phyloP scores from a whole-genome alignment of 2,113 vertebrate genomes.

The Columbina picui region DNA sequence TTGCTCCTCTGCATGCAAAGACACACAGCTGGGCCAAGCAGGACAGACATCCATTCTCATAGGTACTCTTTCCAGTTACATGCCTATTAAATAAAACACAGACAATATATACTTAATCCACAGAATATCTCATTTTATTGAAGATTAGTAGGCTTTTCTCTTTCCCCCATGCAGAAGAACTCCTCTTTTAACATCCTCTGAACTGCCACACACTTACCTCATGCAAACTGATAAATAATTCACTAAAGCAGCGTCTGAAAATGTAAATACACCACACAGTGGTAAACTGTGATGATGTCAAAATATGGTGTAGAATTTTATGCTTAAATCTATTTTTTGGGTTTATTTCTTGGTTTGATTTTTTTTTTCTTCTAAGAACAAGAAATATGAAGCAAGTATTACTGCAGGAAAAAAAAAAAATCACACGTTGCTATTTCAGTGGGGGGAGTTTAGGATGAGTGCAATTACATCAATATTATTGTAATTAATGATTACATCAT shows the following conservation, averaged over 20 bases:
- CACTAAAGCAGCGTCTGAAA: not conserved
- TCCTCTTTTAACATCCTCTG: not conserved
- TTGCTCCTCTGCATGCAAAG: not conserved
- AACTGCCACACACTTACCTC: fast-evolving
- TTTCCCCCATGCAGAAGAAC: fast-evolving
- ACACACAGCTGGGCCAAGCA: not conserved
- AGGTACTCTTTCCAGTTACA: not conserved
- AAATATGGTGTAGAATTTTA: not conserved
- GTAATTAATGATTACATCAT: slow-evolving; percentile 81
- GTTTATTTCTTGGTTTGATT: not conserved
- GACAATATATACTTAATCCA: not conserved
- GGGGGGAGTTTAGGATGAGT: slow-evolving; percentile 49
- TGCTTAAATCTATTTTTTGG: not conserved
- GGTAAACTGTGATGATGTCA: not conserved
- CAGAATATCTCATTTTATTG: not conserved
- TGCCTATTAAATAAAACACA: not conserved
- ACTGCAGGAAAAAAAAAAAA: not conserved
- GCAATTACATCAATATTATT: slow-evolving; percentile 74
- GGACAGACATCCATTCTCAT: not conserved
- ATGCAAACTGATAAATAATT: not conserved
- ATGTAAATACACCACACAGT: fast-evolving
- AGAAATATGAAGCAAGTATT: slow-evolving; percentile 11
- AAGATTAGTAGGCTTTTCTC: not conserved
- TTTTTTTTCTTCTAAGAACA: not conserved
- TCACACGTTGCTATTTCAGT: not conserved